Conservation (phyloP, 2,113 vertebrate species). For the Alligator sinensis region DNA sequence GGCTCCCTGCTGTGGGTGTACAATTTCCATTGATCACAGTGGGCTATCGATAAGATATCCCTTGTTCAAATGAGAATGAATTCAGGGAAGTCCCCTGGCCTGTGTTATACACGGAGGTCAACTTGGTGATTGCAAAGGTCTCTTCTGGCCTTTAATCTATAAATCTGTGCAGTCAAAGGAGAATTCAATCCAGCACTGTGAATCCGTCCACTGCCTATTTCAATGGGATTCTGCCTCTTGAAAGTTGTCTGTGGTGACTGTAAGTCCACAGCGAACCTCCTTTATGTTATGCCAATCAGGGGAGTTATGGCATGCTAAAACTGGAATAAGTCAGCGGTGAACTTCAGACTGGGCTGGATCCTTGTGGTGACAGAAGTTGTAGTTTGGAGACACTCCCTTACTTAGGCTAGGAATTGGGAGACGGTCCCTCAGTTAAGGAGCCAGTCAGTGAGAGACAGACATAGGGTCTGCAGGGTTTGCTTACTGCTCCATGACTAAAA, state of each 20-base stretch:
- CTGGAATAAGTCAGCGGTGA: not conserved
- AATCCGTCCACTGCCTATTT: not conserved
- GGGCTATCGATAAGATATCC: not conserved
- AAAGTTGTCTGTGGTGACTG: not conserved
- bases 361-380: not conserved
- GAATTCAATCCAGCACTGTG: not conserved
- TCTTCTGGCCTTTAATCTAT: not conserved
- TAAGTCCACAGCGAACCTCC: not conserved
- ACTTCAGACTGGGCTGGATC: not conserved
- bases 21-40: not conserved
- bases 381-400: not conserved
- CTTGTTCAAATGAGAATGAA: too few species aligned
- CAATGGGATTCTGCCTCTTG: not conserved
- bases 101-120: too few species aligned
- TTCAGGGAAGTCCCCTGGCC: too few species aligned
- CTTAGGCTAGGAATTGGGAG: too few species aligned
- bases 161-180: not conserved
- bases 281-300: not conserved
- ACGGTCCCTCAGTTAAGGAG: too few species aligned
- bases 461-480: too few species aligned
- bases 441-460: too few species aligned
- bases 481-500: too few species aligned
- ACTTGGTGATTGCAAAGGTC: too few species aligned
- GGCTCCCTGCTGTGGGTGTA: too few species aligned
- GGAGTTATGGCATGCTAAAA: not conserved